Evolutionary conservation across 2,888 invertebrate genomes (phyloP), one percentile per base, ranked within the genome.

Genomic region (Acanthosepion esculentum): DNA sequence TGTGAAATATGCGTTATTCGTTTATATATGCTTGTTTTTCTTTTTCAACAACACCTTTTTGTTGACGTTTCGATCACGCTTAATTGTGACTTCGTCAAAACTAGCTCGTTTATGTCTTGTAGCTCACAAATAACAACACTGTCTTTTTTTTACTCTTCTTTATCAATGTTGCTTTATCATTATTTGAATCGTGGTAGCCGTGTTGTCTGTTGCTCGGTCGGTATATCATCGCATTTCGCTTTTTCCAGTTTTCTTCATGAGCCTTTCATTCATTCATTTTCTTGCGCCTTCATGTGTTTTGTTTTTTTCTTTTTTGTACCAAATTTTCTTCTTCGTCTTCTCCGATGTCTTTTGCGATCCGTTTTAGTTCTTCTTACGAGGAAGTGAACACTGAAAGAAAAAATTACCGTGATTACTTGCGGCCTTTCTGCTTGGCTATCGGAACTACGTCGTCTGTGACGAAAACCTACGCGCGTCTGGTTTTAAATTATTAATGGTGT

Each of bases 151-250:
- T 41, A 41, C 41, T 41, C 41, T 41, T 41, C 41, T 41, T 2
- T 41, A 78, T 10, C 5, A 78, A 33, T 33, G 78, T 78, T 78
- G n/a, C n/a, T 78, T 41, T n/a, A 78, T 33, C 4, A 78, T 78
- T 78, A 78, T 78, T 5, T n/a, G n/a, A 78, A 78, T 78, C 78
- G n/a, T 78, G 12, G 41, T 41, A 41, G 33, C 20, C 33, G 78
- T 78, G 78, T 78, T 78, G 78, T n/a, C 33, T 78, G 78, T 78
- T 78, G 78, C 78, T 78, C 78, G 78, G 78, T 78, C 78, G 78
- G 78, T 33, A 15, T 64, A 64, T 64, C 29, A 26, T 29, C 26
- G 8, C 64, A 29, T n/a, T 78, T n/a, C 33, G 20, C 78, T 8
- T 15, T n/a, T 12, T n/a, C 18, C n/a, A 59, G n/a, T 15, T 78